Percentiles rank a stretch among this genome's conserved stretches.
phyloP scores from a whole-genome alignment of 2,113 vertebrate species.

The Nothoprocta pentlandii region DNA sequence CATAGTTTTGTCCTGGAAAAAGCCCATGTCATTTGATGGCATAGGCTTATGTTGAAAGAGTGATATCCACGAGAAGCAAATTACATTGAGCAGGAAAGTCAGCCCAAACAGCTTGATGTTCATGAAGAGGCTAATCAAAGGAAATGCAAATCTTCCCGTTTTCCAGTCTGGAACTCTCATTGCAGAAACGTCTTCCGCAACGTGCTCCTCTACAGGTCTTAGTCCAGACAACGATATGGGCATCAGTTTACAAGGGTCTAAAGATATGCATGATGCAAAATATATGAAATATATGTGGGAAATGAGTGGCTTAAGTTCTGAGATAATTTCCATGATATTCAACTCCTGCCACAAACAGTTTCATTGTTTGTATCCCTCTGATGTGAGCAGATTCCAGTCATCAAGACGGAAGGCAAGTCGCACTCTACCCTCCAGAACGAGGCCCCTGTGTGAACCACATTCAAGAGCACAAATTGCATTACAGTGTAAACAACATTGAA shows the following conservation, averaged over 20 bases:
- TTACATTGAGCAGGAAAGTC: not conserved
- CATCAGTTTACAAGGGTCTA: not conserved
- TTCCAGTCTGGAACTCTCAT: not conserved
- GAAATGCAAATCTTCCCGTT: not conserved
- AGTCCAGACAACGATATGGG: not conserved
- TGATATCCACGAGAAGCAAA: conserved; percentile 19
- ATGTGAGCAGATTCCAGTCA: not conserved
- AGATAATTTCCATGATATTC: not conserved
- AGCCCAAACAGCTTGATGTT: conserved; percentile 2
- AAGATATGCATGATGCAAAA: not conserved
- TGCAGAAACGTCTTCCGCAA: not conserved
- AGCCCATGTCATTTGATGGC: not conserved
- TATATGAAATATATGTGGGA: not conserved
- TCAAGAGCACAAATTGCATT: conserved; percentile 20
- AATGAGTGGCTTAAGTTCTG: not conserved
- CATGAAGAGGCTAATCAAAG: conserved; percentile 19
- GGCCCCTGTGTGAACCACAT: not conserved
- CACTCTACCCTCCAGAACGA: not conserved
- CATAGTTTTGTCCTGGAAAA: not conserved
- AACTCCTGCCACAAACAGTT: not conserved
- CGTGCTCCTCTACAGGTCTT: not conserved
- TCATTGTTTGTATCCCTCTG: not conserved
- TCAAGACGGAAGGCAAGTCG: not conserved
- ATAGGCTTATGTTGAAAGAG: not conserved
- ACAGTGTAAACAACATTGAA: conserved; percentile 45